Evolutionary conservation across 2,113 vertebrate species (phyloP).

Genomic region (Centropus bengalensis): DNA sequence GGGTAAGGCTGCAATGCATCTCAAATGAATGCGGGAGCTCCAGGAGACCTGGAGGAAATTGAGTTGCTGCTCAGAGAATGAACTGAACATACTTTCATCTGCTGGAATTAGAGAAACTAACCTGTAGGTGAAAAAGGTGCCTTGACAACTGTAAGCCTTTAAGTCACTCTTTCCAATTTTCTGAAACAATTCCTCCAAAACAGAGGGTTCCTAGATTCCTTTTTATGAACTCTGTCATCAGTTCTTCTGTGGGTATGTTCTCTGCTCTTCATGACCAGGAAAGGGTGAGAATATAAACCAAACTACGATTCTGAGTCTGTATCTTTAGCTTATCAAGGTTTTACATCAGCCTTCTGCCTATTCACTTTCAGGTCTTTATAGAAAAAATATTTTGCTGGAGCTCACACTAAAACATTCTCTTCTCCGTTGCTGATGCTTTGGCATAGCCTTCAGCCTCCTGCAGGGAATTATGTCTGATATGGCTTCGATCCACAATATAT

Average conservation of each 20-base stretch:
- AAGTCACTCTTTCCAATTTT: neutral
- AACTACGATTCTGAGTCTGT: neutral
- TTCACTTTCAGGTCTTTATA: neutral
- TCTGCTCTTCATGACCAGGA: neutral
- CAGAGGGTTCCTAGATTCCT: neutral
- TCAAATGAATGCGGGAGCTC: accelerated
- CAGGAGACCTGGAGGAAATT: neutral
- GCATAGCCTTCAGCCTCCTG: neutral
- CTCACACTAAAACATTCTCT: neutral
- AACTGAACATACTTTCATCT: neutral
- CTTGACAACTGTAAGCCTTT: neutral
- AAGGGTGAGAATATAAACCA: neutral
- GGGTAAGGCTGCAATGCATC: neutral
- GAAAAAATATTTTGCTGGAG: neutral
- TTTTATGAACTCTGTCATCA: neutral
- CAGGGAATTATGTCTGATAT: neutral
- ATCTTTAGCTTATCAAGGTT: neutral
- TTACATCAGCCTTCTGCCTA: neutral
- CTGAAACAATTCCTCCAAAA: neutral
- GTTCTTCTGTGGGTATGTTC: neutral
- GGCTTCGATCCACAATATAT: neutral
- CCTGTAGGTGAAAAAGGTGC: neutral
- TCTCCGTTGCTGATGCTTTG: neutral
- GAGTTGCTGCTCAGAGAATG: neutral
- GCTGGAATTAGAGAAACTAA: neutral